These are phyloP conservation scores for Sesamia inferens DNA, from an alignment of 2,888 invertebrate genomes.

Conservation along the genomic window DNA sequence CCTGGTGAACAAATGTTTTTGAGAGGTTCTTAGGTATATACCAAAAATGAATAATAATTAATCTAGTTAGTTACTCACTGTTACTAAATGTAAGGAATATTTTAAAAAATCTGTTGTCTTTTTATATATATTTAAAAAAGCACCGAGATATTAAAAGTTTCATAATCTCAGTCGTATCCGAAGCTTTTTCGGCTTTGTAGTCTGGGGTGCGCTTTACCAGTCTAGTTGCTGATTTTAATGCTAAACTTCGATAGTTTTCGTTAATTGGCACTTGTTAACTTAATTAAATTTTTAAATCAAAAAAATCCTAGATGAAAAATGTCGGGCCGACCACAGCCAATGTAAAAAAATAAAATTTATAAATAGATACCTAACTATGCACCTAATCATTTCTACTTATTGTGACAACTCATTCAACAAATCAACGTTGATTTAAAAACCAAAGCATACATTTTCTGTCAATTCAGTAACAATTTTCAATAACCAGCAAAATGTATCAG, in stretches of 20 bases:
- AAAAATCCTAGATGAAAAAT: not conserved
- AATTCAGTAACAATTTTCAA: conserved; percentile 14
- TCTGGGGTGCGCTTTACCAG: no score
- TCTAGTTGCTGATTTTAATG: no score
- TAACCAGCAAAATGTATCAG: conserved; percentile 13
- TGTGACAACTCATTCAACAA: not conserved
- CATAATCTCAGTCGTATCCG: no score
- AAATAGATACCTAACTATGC: no score
- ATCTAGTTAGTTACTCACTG: not conserved
- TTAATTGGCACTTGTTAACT: not conserved
- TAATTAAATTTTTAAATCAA: not conserved
- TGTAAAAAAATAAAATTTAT: not conserved
- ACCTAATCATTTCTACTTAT: not conserved
- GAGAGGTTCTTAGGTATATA: not conserved
- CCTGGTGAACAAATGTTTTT: not conserved
- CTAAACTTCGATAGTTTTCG: no score
- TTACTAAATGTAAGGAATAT: not conserved
- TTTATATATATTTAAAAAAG: not conserved
- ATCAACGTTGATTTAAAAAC: not conserved
- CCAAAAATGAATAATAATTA: not conserved
- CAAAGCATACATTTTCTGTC: not conserved
- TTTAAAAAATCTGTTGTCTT: not conserved
- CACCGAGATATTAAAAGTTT: not conserved
- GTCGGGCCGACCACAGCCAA: not conserved
- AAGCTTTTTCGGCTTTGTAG: no score